Evolutionary conservation across 2,797 vertebrate genomes (phyloP), one percentile per base, ranked within the genome.

Genomic region (Sebastes umbrosus): DNA sequence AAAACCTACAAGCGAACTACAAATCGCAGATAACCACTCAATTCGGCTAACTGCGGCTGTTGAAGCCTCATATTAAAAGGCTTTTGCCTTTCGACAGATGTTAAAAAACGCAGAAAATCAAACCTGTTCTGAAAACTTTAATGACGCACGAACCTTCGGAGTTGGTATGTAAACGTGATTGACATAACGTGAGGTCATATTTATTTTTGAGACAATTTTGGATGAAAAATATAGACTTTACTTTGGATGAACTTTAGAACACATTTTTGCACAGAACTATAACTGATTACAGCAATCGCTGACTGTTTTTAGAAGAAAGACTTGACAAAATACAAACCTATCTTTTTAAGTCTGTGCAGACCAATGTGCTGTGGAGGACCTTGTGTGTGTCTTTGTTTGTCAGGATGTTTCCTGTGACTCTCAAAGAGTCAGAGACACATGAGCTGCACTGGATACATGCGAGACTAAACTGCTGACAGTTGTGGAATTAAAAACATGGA

Each of bases 61-160:
- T 31, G 25, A 46, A 46, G 36, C 1, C 11, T 18, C 16, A 43
- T 71, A 12, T 13, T 27, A 59, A 46, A 43, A 43, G 1, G 39
- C 39, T 16, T 43, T 16, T 43, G 14, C 39, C 39, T 16, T 43
- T 16, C 0, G 39, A 16, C 13, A 1, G 13, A 39, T 39, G 39
- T 2, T 0, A 13, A 14, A 43, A 43, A 43, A 43, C 14, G 3
- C 14, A 43, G 39, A 43, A 43, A 43, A 16, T 43, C 2, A 6
- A 43, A 16, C 39, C 14, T 43, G 39, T 43, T 43, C 39, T 0
- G 39, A 43, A 16, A 43, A 43, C 39, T 43, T 43, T 1, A 43
- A 16, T 16, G 39, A 43, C 1, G 39, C 0, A 16, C 0, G 6
- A 43, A 43, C 39, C 39, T 43, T 43, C 6, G 14, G 14, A 43